Conservation (phyloP, 1,140 invertebrate species). For the Ips typographus region DNA sequence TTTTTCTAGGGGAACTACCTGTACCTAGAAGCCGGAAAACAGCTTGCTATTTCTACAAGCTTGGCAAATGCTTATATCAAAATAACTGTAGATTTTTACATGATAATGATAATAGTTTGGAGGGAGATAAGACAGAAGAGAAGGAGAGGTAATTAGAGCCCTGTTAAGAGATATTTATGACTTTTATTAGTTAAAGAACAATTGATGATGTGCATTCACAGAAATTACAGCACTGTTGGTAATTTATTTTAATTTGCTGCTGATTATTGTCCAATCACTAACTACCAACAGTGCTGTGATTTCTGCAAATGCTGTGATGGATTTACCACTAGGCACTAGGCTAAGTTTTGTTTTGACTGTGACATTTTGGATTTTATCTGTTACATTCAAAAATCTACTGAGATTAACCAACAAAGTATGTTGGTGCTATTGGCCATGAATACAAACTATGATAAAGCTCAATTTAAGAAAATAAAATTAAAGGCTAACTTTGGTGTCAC, state of each 20-base stretch:
- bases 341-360: no score
- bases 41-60: constrained; percentile 33
- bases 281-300: not conserved
- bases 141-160: not conserved
- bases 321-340: no score
- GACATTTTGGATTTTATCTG: no score
- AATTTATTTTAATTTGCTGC: not conserved
- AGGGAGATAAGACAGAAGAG: not conserved
- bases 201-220: not conserved
- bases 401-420: no score
- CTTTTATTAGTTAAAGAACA: not conserved
- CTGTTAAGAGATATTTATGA: not conserved
- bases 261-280: not conserved
- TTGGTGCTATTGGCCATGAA: no score
- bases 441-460: no score
- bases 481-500: no score
- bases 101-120: constrained; percentile 34
- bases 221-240: not conserved
- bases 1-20: constrained; percentile 25
- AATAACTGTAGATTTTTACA: constrained; percentile 41
- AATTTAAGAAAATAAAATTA: no score
- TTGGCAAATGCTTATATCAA: constrained; percentile 38
- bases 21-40: constrained; percentile 25
- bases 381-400: no score
- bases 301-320: not conserved